Base-by-base conservation (phyloP, 37 sponge, comb jelly and placozoan genomes). In the Beroe ovata region DNA sequence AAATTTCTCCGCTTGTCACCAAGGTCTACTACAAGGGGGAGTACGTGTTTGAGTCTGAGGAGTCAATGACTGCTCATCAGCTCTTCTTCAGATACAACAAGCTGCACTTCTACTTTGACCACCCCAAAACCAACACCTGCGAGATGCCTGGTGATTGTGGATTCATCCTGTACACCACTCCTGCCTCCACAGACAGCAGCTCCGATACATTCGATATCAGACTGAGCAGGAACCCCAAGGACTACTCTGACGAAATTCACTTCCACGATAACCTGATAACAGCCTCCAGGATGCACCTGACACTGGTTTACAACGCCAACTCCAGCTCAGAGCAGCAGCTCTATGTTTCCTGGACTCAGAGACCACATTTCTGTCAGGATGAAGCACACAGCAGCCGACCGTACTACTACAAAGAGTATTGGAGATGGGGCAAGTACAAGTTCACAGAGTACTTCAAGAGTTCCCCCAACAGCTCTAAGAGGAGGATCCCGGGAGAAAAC, bases 371-470 rank as follows among this genome's bases (percentile, higher is more conserved):
- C 11, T 47, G 11, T 11, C 54, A 47, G 54, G 54, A 47, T 11
- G 54, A 47, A 11, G 11, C 11, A 16, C 6, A 47, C 54, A 47
- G 54, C 6, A 11, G 11, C 54, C 54, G 54, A 11, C 54, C 54
- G 11, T 47, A 47, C 54, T 47, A 47, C 54, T 47, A 47, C 54
- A 6, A 11, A 11, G 54, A 47, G 54, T 47, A 47, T 11, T 47
- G 54, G 54, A 47, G 54, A 47, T 47, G 54, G 54, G 54, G 54
- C 54, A 47, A 47, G 54, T 47, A 47, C 54, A 47, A 47, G 54
- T 47, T 47, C 54, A 47, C 54, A 11, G 11, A 47, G 54, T 47
- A 47, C 54, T 47, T 47, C 54, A 47, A 47, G 54, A 47, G 54
- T 11, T 47, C 54, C 11, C 54, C 54, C 54, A 47, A 47, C 54